Conservation (phyloP, 2,888 invertebrate species). For the Corythucha ciliata region DNA sequence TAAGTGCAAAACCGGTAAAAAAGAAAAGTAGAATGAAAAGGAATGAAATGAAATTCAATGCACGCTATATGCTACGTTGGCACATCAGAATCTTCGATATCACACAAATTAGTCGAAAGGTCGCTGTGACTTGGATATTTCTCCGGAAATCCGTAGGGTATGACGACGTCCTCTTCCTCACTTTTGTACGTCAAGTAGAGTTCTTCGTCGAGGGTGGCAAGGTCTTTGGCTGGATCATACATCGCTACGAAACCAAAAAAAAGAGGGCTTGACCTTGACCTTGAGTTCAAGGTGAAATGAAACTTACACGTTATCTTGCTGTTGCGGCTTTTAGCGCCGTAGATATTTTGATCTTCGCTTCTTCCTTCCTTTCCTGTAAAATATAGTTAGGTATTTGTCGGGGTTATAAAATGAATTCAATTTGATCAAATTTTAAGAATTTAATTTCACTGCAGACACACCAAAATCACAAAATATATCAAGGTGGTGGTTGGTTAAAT, state of each 20-base stretch:
- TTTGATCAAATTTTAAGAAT: neutral
- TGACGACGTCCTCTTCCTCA: conserved; percentile 42
- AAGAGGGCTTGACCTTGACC: neutral
- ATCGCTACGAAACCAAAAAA: conserved; percentile 20
- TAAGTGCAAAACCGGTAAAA: too few species aligned
- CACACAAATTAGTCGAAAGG: conserved; percentile 78
- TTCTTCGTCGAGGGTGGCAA: conserved; percentile 59
- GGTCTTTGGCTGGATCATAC: conserved; percentile 53
- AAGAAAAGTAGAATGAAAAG: too few species aligned
- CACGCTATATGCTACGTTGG: conserved; percentile 35
- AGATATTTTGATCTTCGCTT: neutral
- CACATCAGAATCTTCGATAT: conserved; percentile 63
- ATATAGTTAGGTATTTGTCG: neutral
- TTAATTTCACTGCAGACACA: too few species aligned
- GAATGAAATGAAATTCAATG: conserved; percentile 27
- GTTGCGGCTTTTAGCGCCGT: neutral
- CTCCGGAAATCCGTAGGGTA: conserved; percentile 47
- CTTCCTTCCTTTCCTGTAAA: neutral
- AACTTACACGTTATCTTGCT: neutral
- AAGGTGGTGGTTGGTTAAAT: too few species aligned
- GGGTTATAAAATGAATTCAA: neutral
- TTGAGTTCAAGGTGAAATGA: too few species aligned
- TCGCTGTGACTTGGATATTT: conserved; percentile 73
- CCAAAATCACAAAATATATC: too few species aligned
- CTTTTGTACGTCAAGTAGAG: conserved; percentile 58